Evolutionary conservation across 2,888 invertebrate species (phyloP).

Genomic region (Pollenia griseotomentosa): DNA sequence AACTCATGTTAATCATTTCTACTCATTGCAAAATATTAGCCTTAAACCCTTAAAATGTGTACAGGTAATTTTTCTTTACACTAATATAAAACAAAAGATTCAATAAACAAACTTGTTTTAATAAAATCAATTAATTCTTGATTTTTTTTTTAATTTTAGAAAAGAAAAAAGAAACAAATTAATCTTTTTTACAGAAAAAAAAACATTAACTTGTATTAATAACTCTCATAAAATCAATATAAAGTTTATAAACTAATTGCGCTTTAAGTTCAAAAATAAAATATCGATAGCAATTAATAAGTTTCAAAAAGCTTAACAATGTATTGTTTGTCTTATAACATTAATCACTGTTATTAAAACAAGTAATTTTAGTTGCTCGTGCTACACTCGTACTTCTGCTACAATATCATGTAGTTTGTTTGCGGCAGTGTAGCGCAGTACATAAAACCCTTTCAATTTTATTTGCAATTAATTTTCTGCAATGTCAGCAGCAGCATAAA

Average conservation of each 20-base stretch:
- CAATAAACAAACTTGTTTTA: conserved; percentile 1
- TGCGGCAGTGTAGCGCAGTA: neutral
- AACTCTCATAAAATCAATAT: neutral
- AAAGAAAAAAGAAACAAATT: neutral
- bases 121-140: neutral
- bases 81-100: conserved; percentile 34
- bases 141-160: neutral
- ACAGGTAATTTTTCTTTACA: too few relatives aligned
- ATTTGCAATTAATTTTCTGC: conserved; percentile 9
- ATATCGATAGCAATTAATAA: neutral
- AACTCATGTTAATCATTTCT: too few relatives aligned
- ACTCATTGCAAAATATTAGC: too few relatives aligned
- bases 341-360: conserved; percentile 60
- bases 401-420: too few relatives aligned
- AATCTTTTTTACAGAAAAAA: neutral
- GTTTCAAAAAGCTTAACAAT: neutral
- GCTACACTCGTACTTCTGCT: neutral
- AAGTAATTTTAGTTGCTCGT: conserved; percentile 24
- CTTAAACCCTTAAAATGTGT: too few relatives aligned
- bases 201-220: neutral
- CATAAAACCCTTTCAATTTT: conserved; percentile 29
- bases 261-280: conserved; percentile 8
- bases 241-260: neutral
- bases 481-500: neutral
- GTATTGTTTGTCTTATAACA: conserved; percentile 22